Evolutionary conservation across 2,113 vertebrate species (phyloP), one percentile per base, ranked within the genome.

Genomic region (Hepsetus odoe): DNA sequence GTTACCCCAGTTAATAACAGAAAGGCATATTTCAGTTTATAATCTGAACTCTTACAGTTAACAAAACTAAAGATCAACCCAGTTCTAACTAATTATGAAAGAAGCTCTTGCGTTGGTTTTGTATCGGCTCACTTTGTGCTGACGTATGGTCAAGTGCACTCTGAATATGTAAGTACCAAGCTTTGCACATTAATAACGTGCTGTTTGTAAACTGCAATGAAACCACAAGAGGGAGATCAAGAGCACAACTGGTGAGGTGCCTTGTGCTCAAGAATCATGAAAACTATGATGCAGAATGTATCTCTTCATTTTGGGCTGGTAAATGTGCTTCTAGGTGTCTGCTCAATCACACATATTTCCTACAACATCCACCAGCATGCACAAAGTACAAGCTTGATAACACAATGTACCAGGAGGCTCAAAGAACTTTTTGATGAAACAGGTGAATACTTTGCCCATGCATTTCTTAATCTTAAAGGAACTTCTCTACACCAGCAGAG

Each of bases 141-240:
- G 46, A 67, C 53, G 53, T 59, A 18, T 51, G 26, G 20, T 66
- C 35, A 35, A 64, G 7, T 20, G 35, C 14, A 33, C 12, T 46
- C 32, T 24, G n/a, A 33, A 20, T 6, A 33, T 8, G 14, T 24
- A 76, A 20, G 55, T 0, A 22, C 24, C 20, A 30, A 62, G 28
- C 28, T 9, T 30, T 62, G 14, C 59, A 20, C 38, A 32, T 26
- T 24, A 12, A 32, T 49, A 9, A 61, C 10, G 16, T 73, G 2
- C 55, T 59, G 53, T 24, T 53, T 70, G 55, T 74, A 4, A 90
- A 53, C 79, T 38, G 2, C 0, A 26, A 58, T 62, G 61, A 12
- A 1, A 40, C 90, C 92, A 90, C 92, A 86, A 93, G 92, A 91
- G 91, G 20, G 90, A 85, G 87, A 86, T 74, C 82, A 86, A 88